A percentile compares a stretch with the other conserved stretches of the same genome.
Conservation (phyloP, 2,888 invertebrate genomes). For the Gymnosoma rotundatum region DNA sequence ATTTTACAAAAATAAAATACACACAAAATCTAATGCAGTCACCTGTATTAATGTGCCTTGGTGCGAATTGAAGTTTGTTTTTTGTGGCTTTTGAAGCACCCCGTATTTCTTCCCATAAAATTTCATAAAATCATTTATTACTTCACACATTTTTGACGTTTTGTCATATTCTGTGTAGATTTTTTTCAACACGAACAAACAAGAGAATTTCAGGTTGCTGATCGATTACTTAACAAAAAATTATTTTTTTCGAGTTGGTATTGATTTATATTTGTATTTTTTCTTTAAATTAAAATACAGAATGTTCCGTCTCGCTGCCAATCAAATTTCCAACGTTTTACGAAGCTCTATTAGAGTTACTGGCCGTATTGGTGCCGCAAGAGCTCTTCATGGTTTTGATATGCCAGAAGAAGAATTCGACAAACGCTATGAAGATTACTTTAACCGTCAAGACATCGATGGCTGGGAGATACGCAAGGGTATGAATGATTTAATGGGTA, state of each 20-base stretch:
- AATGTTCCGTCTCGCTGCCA: conserved; percentile 84
- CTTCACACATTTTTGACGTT: conserved; percentile 25
- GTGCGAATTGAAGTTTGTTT: background rate
- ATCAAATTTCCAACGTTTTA: conserved; percentile 81
- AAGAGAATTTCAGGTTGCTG: conserved; percentile 55
- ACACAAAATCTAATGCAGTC: too few species aligned
- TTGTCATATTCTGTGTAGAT: conserved; percentile 26
- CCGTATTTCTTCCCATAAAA: background rate
- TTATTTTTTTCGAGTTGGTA: conserved; percentile 22
- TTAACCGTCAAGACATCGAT: conserved; percentile 94
- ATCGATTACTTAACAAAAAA: conserved; percentile 73
- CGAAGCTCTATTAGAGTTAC: conserved; percentile 77
- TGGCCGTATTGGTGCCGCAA: conserved; percentile 78
- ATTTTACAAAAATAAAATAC: too few species aligned
- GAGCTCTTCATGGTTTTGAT: conserved; percentile 83
- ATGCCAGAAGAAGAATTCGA: conserved; percentile 95
- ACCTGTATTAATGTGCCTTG: too few species aligned
- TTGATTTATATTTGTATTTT: conserved; percentile 37
- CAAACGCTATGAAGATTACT: conserved; percentile 90
- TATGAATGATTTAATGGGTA: conserved; percentile 93
- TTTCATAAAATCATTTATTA: background rate
- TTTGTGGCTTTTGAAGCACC: background rate
- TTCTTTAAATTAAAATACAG: conserved; percentile 71
- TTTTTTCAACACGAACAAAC: conserved; percentile 57
- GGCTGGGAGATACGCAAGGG: conserved; percentile 97